phyloP scores from a whole-genome alignment of 2,113 vertebrate species.

The Anarrhichthys ocellatus region DNA sequence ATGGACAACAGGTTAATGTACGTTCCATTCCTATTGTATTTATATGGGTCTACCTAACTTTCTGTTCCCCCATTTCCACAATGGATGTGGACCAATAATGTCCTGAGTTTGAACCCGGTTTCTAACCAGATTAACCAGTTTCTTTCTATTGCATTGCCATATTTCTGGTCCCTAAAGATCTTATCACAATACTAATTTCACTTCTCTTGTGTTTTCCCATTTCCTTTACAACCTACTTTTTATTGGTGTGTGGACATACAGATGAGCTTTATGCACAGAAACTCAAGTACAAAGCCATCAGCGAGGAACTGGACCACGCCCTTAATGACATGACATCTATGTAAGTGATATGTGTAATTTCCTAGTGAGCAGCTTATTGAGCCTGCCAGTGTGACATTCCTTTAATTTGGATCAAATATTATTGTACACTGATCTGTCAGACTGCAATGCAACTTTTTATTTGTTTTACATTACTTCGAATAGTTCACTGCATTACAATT shows the following conservation, averaged over 20 bases:
- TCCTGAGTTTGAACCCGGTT: not conserved
- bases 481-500: no score
- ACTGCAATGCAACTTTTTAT: not conserved
- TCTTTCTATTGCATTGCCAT: no score
- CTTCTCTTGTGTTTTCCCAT: not conserved
- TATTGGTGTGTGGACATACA: constrained; percentile 56
- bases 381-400: not conserved
- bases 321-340: constrained; percentile 99
- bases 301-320: constrained; percentile 98
- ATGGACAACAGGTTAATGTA: no score
- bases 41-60: not conserved
- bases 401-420: not conserved
- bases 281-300: constrained; percentile 99
- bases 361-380: not conserved
- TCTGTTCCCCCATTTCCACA: not conserved
- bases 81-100: not conserved
- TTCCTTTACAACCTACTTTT: not conserved
- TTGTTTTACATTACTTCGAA: no score
- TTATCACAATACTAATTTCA: not conserved
- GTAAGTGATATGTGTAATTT: constrained; percentile 79
- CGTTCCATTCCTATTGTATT: no score
- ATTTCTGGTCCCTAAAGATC: not conserved
- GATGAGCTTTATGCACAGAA: constrained; percentile 98
- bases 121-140: not conserved
- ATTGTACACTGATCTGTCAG: not conserved